phyloP scores from a whole-genome alignment of 2,797 vertebrate species.

The Anguilla pacifica region DNA sequence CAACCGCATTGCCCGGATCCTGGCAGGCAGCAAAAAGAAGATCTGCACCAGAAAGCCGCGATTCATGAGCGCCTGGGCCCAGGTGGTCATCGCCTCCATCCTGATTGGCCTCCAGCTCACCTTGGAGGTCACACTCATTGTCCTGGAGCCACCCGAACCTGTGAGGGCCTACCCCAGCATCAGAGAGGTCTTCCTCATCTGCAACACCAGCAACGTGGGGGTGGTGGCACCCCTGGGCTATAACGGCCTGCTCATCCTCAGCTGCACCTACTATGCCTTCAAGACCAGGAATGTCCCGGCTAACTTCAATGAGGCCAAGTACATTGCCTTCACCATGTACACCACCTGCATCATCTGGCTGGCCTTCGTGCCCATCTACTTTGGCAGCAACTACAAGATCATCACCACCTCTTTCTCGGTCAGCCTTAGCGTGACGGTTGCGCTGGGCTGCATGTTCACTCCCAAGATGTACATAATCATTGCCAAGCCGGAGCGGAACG shows the following conservation, averaged over 20 bases:
- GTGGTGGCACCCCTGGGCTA: conserved; percentile 95
- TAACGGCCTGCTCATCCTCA: conserved; percentile 96
- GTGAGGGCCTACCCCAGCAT: conserved; percentile 94
- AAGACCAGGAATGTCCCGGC: conserved; percentile 98
- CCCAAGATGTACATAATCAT: conserved; percentile 99
- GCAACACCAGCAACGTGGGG: conserved; percentile 95
- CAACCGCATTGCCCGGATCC: conserved; percentile 81
- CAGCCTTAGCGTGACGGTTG: conserved; percentile 95
- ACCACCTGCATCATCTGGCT: conserved; percentile 99
- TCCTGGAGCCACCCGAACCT: conserved; percentile 93
- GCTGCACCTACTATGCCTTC: conserved; percentile 98
- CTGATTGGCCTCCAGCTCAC: conserved; percentile 92
- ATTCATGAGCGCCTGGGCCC: conserved; percentile 98
- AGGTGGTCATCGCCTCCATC: conserved; percentile 90
- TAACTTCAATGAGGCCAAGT: conserved; percentile 98
- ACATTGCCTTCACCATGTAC: conserved; percentile 98
- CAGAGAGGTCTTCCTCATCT: conserved; percentile 94
- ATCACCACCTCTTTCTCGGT: conserved; percentile 98
- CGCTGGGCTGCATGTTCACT: conserved; percentile 96
- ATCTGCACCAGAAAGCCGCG: conserved; percentile 83
- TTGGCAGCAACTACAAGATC: conserved; percentile 99
- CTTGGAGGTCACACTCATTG: conserved; percentile 87
- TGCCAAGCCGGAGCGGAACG: conserved; percentile 93
- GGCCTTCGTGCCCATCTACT: conserved; percentile 98
- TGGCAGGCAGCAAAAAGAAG: conserved; percentile 84